Conservation (phyloP, 2,888 invertebrate genomes). For the Standfussiana lucernea region DNA sequence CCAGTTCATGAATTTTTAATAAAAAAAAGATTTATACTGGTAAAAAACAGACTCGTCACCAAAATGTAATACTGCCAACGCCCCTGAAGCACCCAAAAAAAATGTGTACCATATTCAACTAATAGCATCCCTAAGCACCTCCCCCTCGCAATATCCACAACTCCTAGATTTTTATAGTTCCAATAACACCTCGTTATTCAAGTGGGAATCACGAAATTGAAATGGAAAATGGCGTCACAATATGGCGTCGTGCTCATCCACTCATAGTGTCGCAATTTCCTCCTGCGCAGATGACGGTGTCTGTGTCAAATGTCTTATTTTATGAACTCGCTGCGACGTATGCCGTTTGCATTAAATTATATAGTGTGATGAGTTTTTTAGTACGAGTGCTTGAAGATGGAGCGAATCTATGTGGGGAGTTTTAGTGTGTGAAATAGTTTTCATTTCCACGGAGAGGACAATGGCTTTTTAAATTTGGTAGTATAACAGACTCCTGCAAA, state of each 20-base stretch:
- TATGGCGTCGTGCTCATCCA: slow-evolving; percentile 75
- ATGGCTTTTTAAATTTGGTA: not conserved
- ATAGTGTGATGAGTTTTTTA: slow-evolving; percentile 64
- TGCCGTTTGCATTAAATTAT: slow-evolving; percentile 73
- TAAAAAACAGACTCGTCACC: not conserved
- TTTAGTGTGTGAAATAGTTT: not conserved
- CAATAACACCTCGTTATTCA: slow-evolving; percentile 74
- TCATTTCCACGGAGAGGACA: not conserved
- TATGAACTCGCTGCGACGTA: slow-evolving; percentile 71
- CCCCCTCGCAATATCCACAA: slow-evolving; percentile 56
- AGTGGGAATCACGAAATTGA: slow-evolving; percentile 79
- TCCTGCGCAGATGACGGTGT: slow-evolving; percentile 73
- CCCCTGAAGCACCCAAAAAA: slow-evolving; percentile 3
- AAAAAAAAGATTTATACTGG: not conserved
- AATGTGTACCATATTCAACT: slow-evolving; percentile 30
- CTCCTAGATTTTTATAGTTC: slow-evolving; percentile 66
- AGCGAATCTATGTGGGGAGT: slow-evolving; percentile 12
- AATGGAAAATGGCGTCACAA: slow-evolving; percentile 79
- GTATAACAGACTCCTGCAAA: no score
- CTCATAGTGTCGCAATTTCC: slow-evolving; percentile 77
- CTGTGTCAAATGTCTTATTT: slow-evolving; percentile 79
- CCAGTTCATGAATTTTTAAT: not conserved
- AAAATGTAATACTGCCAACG: not conserved
- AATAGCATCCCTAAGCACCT: slow-evolving; percentile 36
- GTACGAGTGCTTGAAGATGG: slow-evolving; percentile 22